These are phyloP conservation scores for Danionella cerebrum DNA, from an alignment of 2,113 vertebrate genomes.

Conservation along the genomic window DNA sequence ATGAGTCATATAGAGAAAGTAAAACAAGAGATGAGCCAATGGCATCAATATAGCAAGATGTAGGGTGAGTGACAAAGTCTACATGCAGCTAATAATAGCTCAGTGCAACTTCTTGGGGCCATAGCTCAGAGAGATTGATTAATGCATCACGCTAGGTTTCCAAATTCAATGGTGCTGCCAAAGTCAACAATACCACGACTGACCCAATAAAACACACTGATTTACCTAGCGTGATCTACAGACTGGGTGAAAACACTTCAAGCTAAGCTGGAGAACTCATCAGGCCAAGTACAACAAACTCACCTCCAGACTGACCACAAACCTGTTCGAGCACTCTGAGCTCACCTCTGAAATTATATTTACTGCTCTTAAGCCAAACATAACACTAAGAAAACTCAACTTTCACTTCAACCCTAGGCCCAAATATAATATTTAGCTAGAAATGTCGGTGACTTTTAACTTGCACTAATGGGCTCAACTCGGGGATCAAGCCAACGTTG, in stretches of 20 bases:
- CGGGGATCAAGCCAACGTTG: no score
- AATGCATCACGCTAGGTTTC: constrained; percentile 11
- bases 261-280: not conserved
- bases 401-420: not conserved
- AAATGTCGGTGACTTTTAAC: no score
- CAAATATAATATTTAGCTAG: not conserved
- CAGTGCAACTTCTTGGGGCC: constrained; percentile 1
- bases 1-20: not conserved
- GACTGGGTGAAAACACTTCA: not conserved
- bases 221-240: constrained; percentile 8
- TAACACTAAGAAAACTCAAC: not conserved
- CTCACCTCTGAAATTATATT: not conserved
- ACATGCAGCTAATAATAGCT: constrained; percentile 3
- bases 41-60: not conserved
- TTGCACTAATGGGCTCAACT: no score
- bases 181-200: constrained; percentile 14
- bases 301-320: not conserved
- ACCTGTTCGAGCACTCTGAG: not conserved
- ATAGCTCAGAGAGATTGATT: constrained; percentile 25
- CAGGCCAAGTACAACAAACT: not conserved
- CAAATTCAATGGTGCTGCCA: constrained; percentile 1
- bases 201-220: not conserved
- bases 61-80: not conserved
- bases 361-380: not conserved
- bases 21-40: not conserved